Conservation (phyloP, 2,888 invertebrate species). For the Scaptomyza parva region DNA sequence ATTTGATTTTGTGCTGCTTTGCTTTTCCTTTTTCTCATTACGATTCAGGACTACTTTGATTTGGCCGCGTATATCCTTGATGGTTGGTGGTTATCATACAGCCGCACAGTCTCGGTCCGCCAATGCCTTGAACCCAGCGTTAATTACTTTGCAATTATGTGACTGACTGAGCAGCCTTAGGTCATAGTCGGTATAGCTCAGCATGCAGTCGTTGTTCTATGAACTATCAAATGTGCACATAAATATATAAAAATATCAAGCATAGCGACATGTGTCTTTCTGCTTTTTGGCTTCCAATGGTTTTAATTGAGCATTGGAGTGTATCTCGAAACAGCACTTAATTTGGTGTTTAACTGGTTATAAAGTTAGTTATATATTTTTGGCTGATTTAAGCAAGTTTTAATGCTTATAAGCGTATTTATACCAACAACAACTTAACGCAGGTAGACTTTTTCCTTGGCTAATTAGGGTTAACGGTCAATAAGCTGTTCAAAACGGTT, state of each 20-base stretch:
- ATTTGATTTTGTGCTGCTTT: constrained; percentile 52
- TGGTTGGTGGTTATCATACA: constrained; percentile 30
- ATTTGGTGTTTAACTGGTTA: not conserved
- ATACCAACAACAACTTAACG: no score
- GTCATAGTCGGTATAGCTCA: constrained; percentile 15
- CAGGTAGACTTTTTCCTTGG: not conserved
- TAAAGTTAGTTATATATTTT: not conserved
- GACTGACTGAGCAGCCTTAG: constrained; percentile 34
- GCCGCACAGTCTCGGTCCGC: not conserved
- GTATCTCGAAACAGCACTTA: not conserved
- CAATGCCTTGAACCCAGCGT: constrained; percentile 34
- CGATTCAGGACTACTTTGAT: constrained; percentile 40
- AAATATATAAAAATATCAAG: no score
- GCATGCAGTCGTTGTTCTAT: not conserved
- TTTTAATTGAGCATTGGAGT: not conserved
- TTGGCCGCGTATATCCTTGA: constrained; percentile 58
- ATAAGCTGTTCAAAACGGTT: not conserved
- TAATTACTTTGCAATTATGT: constrained; percentile 56
- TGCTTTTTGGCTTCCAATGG: not conserved
- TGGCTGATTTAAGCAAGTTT: not conserved
- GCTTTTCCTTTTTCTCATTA: constrained; percentile 9
- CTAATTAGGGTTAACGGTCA: not conserved
- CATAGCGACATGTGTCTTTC: no score
- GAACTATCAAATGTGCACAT: no score
- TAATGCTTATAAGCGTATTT: no score